Base-by-base conservation (phyloP, 2,797 vertebrate genomes). In the Phataginus tetradactyla region DNA sequence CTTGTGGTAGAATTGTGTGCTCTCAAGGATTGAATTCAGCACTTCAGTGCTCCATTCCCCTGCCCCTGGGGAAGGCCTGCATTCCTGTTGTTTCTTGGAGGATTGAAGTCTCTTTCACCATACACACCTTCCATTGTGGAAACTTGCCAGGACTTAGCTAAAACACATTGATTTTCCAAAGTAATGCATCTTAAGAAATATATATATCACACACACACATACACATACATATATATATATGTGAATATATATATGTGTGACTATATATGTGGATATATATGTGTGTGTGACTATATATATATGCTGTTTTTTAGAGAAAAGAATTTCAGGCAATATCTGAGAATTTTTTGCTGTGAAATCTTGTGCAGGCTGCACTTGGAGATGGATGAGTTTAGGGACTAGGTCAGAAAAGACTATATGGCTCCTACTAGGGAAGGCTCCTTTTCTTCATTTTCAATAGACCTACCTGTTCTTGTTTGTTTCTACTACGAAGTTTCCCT, bases 281-380 rank as follows among this genome's bases (percentile, higher is more conserved):
- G 6, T 86, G 6, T 77, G 17, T 74, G 71, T 51, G 9, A 15
- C 29, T 59, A 4, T 14, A 29, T 29, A 18, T 63, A n/a, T 11
- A 20, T 23, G 29, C 21, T 75, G 1, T 81, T 90, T 96, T 97
- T 81, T 23, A n/a, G 10, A 45, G 32, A 94, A 91, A 81, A 45
- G 4, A 64, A 69, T 91, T 97, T 57, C 25, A 45, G 27, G 7
- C 32, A 42, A 14, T 86, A 75, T 37, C 7, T 14, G 20, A 45
- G 21, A 72, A 7, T 78, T 8, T 49, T 80, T 90, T 66, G 32
- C 4, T 93, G 55, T 85, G 12, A 90, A 91, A 45, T 66, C 14
- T 72, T 66, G 53, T 29, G 5, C 69, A n/a, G 68, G 13, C 12
- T 37, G 4, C 69, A 79, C 23, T 27, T 12, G 20, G n/a, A 51